phyloP scores from a whole-genome alignment of 2,797 vertebrate genomes.

The Sarcophilus harrisii region DNA sequence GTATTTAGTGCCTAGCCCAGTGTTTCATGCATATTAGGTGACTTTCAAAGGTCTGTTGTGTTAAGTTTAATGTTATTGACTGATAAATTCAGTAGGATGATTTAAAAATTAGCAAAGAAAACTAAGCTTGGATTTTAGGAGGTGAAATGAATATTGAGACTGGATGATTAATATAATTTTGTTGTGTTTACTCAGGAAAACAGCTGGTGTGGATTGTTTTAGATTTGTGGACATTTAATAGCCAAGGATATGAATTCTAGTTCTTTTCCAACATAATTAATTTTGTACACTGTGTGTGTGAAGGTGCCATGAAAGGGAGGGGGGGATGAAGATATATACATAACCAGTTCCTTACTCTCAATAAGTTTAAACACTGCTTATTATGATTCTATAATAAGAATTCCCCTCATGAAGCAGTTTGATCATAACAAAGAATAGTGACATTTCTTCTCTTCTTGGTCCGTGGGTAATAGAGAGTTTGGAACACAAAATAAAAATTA shows the following conservation, averaged over 20 bases:
- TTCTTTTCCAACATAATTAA: not conserved
- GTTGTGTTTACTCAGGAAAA: not conserved
- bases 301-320: not conserved
- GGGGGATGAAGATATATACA: not conserved
- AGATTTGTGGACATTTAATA: not conserved
- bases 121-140: not conserved
- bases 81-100: not conserved
- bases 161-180: not conserved
- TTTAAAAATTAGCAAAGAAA: not conserved
- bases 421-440: not conserved
- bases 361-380: not conserved
- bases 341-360: not conserved
- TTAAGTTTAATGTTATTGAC: not conserved
- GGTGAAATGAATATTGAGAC: not conserved
- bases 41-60: not conserved
- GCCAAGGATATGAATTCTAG: not conserved
- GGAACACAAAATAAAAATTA: not conserved
- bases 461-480: not conserved
- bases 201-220: not conserved
- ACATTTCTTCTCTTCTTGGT: not conserved
- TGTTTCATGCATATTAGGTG: not conserved
- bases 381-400: not conserved
- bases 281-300: not conserved
- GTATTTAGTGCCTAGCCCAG: not conserved
- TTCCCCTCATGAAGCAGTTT: not conserved